Conservation (phyloP, 2,113 vertebrate species). For the Phyllostomus discolor region DNA sequence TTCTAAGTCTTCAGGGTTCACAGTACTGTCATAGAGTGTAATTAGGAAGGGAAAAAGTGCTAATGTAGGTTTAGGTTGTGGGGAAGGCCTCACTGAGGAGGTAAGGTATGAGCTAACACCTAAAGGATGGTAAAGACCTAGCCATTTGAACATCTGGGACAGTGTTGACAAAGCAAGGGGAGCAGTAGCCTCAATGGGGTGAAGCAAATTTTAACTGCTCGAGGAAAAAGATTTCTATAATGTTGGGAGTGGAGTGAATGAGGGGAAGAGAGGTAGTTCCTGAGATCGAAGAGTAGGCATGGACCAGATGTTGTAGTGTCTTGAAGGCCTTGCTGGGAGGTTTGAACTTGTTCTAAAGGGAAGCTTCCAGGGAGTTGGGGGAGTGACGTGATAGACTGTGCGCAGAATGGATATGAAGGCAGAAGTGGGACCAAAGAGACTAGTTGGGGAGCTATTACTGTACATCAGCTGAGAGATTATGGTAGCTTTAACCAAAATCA, state of each 20-base stretch:
- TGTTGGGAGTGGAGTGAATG: not conserved
- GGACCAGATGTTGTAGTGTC: not conserved
- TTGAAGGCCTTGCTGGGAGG: not conserved
- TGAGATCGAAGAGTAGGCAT: not conserved
- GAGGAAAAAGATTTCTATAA: not conserved
- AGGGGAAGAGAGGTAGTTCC: not conserved
- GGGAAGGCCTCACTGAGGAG: not conserved
- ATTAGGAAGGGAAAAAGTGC: not conserved
- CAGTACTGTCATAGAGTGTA: not conserved
- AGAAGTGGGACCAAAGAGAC: not conserved
- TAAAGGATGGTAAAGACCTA: not conserved
- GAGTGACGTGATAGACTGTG: not conserved
- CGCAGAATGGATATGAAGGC: not conserved
- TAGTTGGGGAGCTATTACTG: not conserved
- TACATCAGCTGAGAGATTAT: not conserved
- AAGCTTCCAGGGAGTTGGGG: not conserved
- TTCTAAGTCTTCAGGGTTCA: not conserved
- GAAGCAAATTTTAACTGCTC: not conserved
- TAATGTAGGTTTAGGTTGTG: not conserved
- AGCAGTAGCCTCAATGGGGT: not conserved
- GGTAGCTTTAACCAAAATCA: not conserved
- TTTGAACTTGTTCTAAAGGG: not conserved
- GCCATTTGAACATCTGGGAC: not conserved
- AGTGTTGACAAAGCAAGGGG: not conserved
- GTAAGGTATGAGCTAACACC: not conserved